Base-by-base conservation (phyloP, 2,797 vertebrate species). In the Rhinichthys osculus region DNA sequence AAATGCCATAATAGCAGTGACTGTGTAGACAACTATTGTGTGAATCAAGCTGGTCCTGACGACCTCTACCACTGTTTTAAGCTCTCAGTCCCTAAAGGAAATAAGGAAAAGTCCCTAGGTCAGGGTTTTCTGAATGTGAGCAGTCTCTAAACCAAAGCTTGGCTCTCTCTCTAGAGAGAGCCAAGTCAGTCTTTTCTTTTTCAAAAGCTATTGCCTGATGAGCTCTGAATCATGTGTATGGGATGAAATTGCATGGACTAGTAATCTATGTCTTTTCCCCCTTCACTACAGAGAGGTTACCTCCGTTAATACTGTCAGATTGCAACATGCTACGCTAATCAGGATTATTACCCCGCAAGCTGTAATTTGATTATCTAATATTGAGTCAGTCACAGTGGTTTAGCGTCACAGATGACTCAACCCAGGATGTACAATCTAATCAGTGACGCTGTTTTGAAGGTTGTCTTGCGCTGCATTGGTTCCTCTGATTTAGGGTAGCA, bases 321-420 rank as follows among this genome's bases (percentile, higher is more conserved):
- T 73, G 52, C 50, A 79, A 80, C 74, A 21, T 23, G 73, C 73
- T 59, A 85, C n/a, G 40, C 76, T 78, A 73, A 82, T 88, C 83
- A 73, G 72, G 17, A 84, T 78, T 84, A 81, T 84, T 62, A 66
- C 80, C 42, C 54, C 11, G 17, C 72, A 42, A 81, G 33, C 47
- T 80, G 42, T 85, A 79, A 86, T 83, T 88, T 82, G 44, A 83
- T 88, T 85, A 67, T 66, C 44, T 79, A 50, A 78, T 52, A 62
- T 40, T 33, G 73, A 79, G 21, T 88, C 73, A 66, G 84, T 79
- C 69, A 83, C 44, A 30, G 57, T 21, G 33, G 62, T 80, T 78
- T 38, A 40, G 67, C 42, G 78, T 82, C 78, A 77, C 69, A 71
- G 71, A 85, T 78, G 62, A 76, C 30, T 85, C 83, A 50, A 69